Evolutionary conservation across 2,888 invertebrate species (phyloP).

Genomic region (Ochropleura leucogaster): DNA sequence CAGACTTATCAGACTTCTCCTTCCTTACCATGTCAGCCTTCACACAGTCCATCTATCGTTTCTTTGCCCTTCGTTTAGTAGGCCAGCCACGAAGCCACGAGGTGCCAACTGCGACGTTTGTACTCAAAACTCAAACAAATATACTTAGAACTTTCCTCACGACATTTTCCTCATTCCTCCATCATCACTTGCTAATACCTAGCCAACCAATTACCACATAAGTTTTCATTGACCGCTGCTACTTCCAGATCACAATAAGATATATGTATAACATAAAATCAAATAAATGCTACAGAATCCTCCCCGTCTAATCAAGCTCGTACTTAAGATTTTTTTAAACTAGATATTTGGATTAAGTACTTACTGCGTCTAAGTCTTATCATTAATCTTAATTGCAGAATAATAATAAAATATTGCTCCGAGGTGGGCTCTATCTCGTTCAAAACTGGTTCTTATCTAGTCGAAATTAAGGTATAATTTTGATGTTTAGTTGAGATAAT

Average conservation of each 20-base stretch:
- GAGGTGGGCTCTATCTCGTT: conserved; percentile 73
- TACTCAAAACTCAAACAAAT: too few species aligned
- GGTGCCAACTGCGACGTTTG: too few species aligned
- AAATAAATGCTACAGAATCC: conserved; percentile 62
- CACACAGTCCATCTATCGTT: too few species aligned
- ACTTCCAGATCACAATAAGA: background rate
- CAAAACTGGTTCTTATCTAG: conserved; percentile 75
- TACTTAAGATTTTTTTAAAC: conserved; percentile 76
- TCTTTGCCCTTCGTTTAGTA: too few species aligned
- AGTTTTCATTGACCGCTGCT: background rate
- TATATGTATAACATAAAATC: background rate
- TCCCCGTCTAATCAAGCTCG: conserved; percentile 64
- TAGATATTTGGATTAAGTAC: conserved; percentile 90
- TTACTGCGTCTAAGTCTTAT: conserved; percentile 88
- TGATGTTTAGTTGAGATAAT: conserved; percentile 73
- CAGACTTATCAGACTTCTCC: too few species aligned
- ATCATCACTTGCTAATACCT: too few species aligned
- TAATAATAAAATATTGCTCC: conserved; percentile 89
- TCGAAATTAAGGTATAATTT: conserved; percentile 77
- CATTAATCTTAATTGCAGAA: conserved; percentile 90
- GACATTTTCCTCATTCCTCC: too few species aligned
- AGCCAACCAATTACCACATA: too few species aligned
- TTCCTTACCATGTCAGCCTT: too few species aligned
- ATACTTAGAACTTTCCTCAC: too few species aligned
- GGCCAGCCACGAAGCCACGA: too few species aligned